Percentiles rank a stretch among this genome's conserved stretches.
phyloP scores from a whole-genome alignment of 2,888 invertebrate genomes.

The Agriopis marginaria region DNA sequence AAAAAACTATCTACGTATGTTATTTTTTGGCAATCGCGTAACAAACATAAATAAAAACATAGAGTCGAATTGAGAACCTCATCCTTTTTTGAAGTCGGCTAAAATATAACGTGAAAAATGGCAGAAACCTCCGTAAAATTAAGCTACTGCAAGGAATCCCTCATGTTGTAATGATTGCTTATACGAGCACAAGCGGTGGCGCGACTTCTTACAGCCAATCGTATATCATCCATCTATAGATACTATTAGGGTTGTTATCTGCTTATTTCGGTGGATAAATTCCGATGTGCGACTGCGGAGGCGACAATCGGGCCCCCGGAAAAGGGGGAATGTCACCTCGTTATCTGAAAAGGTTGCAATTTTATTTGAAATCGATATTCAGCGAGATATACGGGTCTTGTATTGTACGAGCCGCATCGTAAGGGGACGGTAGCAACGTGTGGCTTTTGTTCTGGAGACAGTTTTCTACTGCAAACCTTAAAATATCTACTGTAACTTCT shows the following conservation, averaged over 20 bases:
- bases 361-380: slow-evolving; percentile 87
- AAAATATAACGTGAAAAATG: neutral
- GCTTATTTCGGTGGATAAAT: slow-evolving; percentile 85
- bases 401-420: slow-evolving; percentile 56
- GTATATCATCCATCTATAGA: slow-evolving; percentile 61
- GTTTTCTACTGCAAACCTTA: neutral
- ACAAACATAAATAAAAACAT: no score
- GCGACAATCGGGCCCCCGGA: slow-evolving; percentile 73
- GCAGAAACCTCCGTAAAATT: slow-evolving; percentile 7
- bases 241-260: slow-evolving; percentile 83
- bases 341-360: slow-evolving; percentile 86
- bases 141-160: slow-evolving; percentile 8
- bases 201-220: slow-evolving; percentile 59
- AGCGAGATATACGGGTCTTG: slow-evolving; percentile 70
- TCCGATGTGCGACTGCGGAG: slow-evolving; percentile 72
- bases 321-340: slow-evolving; percentile 85
- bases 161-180: slow-evolving; percentile 40
- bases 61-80: no score
- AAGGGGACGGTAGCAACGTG: slow-evolving; percentile 48
- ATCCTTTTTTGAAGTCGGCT: no score
- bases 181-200: slow-evolving; percentile 45
- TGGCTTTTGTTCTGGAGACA: slow-evolving; percentile 48
- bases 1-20: no score
- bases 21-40: no score
- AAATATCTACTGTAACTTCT: no score